Evolutionary conservation across 2,113 vertebrate species (phyloP).

Genomic region (Natator depressus): DNA sequence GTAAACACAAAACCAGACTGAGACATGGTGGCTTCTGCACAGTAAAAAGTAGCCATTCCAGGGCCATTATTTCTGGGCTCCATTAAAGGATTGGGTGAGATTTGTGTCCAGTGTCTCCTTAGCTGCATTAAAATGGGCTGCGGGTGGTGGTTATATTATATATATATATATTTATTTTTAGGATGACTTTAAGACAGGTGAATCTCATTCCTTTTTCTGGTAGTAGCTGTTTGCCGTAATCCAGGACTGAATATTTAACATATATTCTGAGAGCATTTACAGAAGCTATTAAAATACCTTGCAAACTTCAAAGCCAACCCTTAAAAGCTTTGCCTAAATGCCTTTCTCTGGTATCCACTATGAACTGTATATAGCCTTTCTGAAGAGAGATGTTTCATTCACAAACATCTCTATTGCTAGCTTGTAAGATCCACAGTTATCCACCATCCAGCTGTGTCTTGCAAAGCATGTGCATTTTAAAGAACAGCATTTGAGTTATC

Average conservation of each 20-base stretch:
- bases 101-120: background rate
- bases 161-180: background rate
- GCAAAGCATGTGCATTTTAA: background rate
- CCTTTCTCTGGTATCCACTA: background rate
- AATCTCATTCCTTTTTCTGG: background rate
- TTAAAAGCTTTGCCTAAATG: background rate
- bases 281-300: background rate
- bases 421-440: background rate
- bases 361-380: background rate
- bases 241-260: background rate
- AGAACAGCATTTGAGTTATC: background rate
- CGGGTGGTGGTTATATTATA: background rate
- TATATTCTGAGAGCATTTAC: too few species aligned
- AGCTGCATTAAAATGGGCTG: background rate
- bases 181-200: background rate
- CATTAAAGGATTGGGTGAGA: background rate
- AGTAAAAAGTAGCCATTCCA: background rate
- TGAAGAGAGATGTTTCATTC: background rate
- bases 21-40: fast-evolving
- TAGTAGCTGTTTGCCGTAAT: background rate
- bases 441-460: background rate
- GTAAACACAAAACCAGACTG: background rate
- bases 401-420: background rate
- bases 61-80: background rate
- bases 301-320: background rate